These are phyloP conservation scores for Tachysurus fulvidraco DNA, from an alignment of 2,113 vertebrate species.

Conservation along the genomic window DNA sequence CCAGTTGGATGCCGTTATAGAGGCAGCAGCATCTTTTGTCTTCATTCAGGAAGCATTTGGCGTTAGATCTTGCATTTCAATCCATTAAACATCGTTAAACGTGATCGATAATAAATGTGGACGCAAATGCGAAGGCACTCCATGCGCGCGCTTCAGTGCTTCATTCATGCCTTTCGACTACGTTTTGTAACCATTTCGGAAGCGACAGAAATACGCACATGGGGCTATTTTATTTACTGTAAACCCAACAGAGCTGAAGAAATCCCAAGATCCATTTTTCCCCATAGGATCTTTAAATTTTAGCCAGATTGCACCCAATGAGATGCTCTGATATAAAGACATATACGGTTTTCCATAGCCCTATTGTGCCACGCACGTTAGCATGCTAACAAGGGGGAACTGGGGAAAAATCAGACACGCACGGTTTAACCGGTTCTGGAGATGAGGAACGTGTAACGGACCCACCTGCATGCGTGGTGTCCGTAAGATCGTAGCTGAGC, in stretches of 20 bases:
- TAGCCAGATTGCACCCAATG: neutral
- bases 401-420: neutral
- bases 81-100: neutral
- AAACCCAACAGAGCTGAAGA: neutral
- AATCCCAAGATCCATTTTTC: neutral
- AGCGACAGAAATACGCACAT: neutral
- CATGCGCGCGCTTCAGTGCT: neutral
- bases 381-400: neutral
- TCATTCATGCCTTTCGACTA: neutral
- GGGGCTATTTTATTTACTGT: neutral
- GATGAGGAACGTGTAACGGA: neutral
- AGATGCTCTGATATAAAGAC: neutral
- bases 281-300: neutral
- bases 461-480: conserved; percentile 94
- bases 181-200: neutral
- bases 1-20: conserved; percentile 37
- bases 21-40: conserved; percentile 72
- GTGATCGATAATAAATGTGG: neutral
- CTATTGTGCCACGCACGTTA: neutral
- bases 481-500: conserved; percentile 87
- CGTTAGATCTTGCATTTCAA: neutral
- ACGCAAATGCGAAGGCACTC: neutral
- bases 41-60: conserved; percentile 42
- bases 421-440: neutral
- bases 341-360: neutral